A percentile compares a stretch with the other conserved stretches of the same genome.
Evolutionary conservation across 2,113 vertebrate genomes (phyloP).

Genomic region (Mormyrus iriodes): DNA sequence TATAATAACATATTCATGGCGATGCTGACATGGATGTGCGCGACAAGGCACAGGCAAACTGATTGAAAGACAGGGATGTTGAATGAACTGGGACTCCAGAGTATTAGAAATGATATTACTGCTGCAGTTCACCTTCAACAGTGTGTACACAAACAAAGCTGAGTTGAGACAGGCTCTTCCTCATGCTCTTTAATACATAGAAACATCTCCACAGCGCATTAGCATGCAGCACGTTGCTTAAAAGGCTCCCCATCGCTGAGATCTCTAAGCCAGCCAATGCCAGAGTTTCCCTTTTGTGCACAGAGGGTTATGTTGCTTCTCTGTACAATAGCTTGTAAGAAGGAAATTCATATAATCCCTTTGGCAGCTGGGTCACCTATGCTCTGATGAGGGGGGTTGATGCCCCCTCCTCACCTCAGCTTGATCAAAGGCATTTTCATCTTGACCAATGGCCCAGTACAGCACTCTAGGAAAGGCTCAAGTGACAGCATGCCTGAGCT

Average conservation of each 20-base stretch:
- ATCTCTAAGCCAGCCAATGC: conserved; percentile 24
- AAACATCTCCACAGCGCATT: conserved; percentile 41
- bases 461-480: not conserved
- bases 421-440: not conserved
- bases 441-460: not conserved
- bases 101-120: conserved; percentile 38
- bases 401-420: not conserved
- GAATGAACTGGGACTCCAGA: conserved; percentile 40
- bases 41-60: conserved; percentile 38
- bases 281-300: conserved; percentile 20
- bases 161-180: conserved; percentile 29
- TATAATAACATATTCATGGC: conserved; percentile 39
- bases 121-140: conserved; percentile 34
- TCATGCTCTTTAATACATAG: conserved; percentile 26
- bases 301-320: conserved; percentile 11
- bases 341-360: conserved; percentile 6
- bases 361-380: not conserved
- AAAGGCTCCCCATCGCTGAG: conserved; percentile 15
- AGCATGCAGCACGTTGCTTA: conserved; percentile 27
- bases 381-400: not conserved
- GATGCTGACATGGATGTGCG: conserved; percentile 19
- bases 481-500: not conserved
- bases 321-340: not conserved
- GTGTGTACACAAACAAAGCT: conserved; percentile 25
- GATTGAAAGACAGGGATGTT: conserved; percentile 41